Conservation (phyloP, 1,140 invertebrate genomes). For the Steinernema feltiae region DNA sequence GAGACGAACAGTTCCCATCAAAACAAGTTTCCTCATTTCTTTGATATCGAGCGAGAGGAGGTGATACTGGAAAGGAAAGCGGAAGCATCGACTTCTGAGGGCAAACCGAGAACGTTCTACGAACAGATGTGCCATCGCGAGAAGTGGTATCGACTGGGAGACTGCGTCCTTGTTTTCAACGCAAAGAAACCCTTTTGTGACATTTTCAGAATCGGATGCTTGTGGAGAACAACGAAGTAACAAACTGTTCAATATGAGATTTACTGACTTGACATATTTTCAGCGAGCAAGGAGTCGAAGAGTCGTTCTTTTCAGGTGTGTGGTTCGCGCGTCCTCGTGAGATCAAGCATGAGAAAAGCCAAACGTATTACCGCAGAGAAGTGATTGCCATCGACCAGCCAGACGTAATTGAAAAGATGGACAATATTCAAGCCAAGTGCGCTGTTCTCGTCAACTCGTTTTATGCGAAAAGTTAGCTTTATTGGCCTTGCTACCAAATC, state of each 20-base stretch:
- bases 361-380: conserved; percentile 89
- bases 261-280: conserved; percentile 9
- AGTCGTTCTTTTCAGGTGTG: conserved; percentile 72
- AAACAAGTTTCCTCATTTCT: conserved; percentile 25
- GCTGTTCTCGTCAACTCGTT: conserved; percentile 81
- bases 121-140: conserved; percentile 54
- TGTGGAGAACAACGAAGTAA: conserved; percentile 76
- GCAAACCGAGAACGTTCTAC: conserved; percentile 32
- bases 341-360: conserved; percentile 69
- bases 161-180: conserved; percentile 49
- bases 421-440: conserved; percentile 83
- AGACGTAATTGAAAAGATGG: conserved; percentile 67
- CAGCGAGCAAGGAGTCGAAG: not conserved
- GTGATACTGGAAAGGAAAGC: conserved; percentile 21
- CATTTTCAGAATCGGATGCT: conserved; percentile 84
- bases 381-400: conserved; percentile 84
- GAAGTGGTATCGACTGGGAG: conserved; percentile 38
- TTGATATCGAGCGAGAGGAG: conserved; percentile 38
- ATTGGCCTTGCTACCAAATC: conserved; percentile 10
- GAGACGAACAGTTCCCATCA: conserved; percentile 7
- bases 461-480: conserved; percentile 70
- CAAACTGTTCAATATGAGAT: conserved; percentile 26
- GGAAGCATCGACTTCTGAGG: conserved; percentile 23
- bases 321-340: conserved; percentile 82
- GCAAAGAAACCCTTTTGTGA: conserved; percentile 42